A percentile compares a stretch with the other conserved stretches of the same genome.
These are phyloP conservation scores for Ptilorrhoa leucosticta DNA, from an alignment of 2,113 vertebrate genomes.

Conservation along the genomic window DNA sequence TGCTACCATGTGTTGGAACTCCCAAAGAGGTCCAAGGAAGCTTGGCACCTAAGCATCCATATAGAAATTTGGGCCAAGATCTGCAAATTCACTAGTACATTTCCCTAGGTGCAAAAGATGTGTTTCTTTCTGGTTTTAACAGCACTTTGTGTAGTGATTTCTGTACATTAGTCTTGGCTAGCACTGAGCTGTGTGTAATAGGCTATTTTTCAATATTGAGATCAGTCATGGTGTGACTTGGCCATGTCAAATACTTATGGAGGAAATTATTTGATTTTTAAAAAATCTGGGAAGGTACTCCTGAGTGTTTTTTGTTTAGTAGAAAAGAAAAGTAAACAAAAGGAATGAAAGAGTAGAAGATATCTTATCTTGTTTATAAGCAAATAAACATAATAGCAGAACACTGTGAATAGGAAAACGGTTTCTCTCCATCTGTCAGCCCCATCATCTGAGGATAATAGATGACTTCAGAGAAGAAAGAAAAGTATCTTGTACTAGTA, in stretches of 20 bases:
- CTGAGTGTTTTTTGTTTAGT: background rate
- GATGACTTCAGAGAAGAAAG: background rate
- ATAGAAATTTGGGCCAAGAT: background rate
- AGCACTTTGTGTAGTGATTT: background rate
- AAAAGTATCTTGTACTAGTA: background rate
- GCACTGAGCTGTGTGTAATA: background rate
- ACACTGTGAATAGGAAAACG: background rate
- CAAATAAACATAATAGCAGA: background rate
- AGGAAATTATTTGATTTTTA: background rate
- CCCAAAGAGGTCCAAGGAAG: background rate
- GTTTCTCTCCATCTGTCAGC: background rate
- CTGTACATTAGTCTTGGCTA: background rate
- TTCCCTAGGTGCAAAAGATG: background rate
- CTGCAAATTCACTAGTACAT: background rate
- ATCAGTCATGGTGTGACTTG: background rate
- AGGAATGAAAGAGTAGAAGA: background rate
- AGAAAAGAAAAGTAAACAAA: background rate
- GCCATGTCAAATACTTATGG: background rate
- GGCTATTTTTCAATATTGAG: background rate
- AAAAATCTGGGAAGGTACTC: background rate
- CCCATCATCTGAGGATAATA: background rate
- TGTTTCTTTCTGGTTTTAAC: background rate
- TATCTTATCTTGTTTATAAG: background rate
- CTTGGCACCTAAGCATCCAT: fast-evolving
- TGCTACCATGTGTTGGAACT: background rate